Base-by-base conservation (phyloP, 2,888 invertebrate species). In the Gymnosoma rotundatum region DNA sequence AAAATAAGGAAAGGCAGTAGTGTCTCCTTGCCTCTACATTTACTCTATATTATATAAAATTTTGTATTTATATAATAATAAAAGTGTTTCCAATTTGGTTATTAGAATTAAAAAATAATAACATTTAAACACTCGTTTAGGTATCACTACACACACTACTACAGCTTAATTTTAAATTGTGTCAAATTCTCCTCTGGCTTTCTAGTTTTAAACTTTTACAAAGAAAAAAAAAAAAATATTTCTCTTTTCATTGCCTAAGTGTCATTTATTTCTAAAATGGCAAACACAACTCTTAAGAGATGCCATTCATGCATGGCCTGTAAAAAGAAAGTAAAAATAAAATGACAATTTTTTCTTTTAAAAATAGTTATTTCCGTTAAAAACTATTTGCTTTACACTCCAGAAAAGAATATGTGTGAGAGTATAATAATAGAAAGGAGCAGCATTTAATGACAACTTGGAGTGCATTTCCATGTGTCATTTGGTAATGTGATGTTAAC, bases 381-480 rank as follows among this genome's bases (percentile, higher is more conserved):
- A 8, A 21, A 4, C 21, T 63, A 14, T 73, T 73, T 42, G 25
- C 73, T 42, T 52, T 25, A 25, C 38, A 73, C 52, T 63, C 8
- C 14, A 25, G 4, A 25, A 25, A 25, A 2, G 4, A 25, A 42
- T 36, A 10, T 48, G 32, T 58, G 56, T 18, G 25, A 12, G 54
- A 21, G 20, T 25, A 72, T 38, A n/a, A 38, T 50, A 73, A 18
- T 38, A 48, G 18, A 50, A 14, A 32, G 16, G 18, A 36, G 50
- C 60, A 72, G 36, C 48, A 21, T 38, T 25, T 8, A 61, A 50
- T 73, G 50, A 73, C 61, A 73, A 38, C 61, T 63, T 52, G 36
- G 12, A 52, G 61, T 73, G 12, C 14, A 75, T 75, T 64, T 64
- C 48, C 75, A 75, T 75, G 75, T 75, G 75, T 75, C 64, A 64